These are phyloP conservation scores for Onchidella celtica DNA, from an alignment of 2,888 invertebrate genomes.

Conservation along the genomic window DNA sequence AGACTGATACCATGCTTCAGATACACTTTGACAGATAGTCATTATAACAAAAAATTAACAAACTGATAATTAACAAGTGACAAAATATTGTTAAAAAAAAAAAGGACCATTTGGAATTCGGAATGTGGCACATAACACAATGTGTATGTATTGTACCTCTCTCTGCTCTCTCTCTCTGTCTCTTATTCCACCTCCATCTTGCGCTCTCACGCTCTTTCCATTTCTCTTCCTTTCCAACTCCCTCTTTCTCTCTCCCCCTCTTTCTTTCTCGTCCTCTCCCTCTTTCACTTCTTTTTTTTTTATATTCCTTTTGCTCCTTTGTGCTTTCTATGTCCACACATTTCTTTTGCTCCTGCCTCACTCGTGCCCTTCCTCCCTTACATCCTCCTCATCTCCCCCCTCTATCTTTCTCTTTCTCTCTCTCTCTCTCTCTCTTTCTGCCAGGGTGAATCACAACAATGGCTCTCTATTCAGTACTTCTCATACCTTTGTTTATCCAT, in stretches of 20 bases:
- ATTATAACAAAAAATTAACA: too few species aligned
- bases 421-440: neutral
- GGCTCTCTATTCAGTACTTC: too few species aligned
- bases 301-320: neutral
- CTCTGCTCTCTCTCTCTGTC: neutral
- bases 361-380: neutral
- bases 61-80: too few species aligned
- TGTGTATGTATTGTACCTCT: neutral
- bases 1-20: too few species aligned
- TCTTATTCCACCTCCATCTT: neutral
- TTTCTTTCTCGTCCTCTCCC: neutral
- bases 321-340: neutral
- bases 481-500: too few species aligned
- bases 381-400: neutral
- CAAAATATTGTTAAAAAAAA: too few species aligned
- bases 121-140: too few species aligned
- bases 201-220: neutral
- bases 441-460: too few species aligned
- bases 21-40: too few species aligned
- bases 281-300: neutral
- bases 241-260: neutral
- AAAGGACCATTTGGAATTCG: too few species aligned
- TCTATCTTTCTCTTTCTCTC: too few species aligned
- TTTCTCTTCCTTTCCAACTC: neutral
- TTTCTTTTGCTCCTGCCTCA: neutral